Percentiles rank a stretch among this genome's conserved stretches.
Conservation (phyloP, 2,113 vertebrate species). For the Tetrax tetrax region DNA sequence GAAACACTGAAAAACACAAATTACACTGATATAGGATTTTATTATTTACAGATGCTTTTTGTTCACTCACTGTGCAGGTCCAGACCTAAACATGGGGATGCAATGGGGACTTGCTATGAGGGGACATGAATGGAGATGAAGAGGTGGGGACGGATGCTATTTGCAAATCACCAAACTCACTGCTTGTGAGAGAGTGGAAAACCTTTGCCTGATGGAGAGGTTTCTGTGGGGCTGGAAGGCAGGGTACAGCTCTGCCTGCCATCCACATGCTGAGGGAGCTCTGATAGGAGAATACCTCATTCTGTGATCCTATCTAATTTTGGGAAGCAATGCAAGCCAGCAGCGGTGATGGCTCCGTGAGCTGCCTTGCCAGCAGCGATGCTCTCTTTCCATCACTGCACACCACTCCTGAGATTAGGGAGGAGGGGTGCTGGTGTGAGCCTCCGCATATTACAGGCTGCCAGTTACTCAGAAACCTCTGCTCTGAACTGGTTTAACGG, state of each 20-base stretch:
- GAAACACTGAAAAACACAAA: not conserved
- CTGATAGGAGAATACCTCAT: not conserved
- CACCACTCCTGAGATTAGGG: not conserved
- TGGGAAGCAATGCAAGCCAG: not conserved
- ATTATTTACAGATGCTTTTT: not conserved
- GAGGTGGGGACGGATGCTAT: not conserved
- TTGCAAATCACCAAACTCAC: not conserved
- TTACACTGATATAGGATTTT: not conserved
- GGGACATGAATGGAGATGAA: not conserved
- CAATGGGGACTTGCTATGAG: not conserved
- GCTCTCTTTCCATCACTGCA: not conserved
- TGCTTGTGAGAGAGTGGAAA: not conserved
- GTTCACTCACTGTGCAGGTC: not conserved
- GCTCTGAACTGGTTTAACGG: not conserved
- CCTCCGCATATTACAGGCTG: not conserved
- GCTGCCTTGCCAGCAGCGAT: not conserved
- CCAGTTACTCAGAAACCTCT: not conserved
- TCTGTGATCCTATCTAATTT: not conserved
- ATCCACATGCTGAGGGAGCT: fast-evolving
- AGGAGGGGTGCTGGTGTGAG: not conserved
- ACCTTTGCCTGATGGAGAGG: not conserved
- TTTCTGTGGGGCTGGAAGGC: not conserved
- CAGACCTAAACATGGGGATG: not conserved
- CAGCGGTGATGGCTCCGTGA: not conserved
- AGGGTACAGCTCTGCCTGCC: not conserved